Evolutionary conservation across 2,888 invertebrate species (phyloP), one percentile per base, ranked within the genome.

Genomic region (Masnerella sp.): DNA sequence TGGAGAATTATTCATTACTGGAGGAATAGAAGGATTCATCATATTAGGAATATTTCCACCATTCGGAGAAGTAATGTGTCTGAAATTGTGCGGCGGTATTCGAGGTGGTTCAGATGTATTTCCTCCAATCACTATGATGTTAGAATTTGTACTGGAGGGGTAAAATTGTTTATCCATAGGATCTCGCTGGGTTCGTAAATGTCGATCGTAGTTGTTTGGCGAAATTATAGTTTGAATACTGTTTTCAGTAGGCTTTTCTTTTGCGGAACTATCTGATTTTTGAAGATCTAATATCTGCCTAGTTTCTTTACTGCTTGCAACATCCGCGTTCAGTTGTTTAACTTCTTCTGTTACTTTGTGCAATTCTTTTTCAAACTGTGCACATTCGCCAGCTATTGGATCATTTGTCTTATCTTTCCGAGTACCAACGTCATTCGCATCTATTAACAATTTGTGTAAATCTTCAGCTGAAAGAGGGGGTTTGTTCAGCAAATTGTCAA

Each of bases 391-490:
- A 9, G 17, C 18, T 2, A 22, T 47, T 12, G 43, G 40, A 7
- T 56, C 56, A 2, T 8, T 62, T 1, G n/a, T 4, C 11, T 47
- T 54, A 34, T 61, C 40, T 1, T 49, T 58, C 22, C 22, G 22
- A 2, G 2, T 1, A 20, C 1, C 47, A 2, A 32, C 5, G 0
- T 59, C 56, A 28, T n/a, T 54, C 7, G 38, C 14, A 81, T 90
- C 80, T 64, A 84, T 76, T 73, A 88, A 61, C 8, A 85, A 75
- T 36, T 85, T 85, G 0, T 84, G 84, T 15, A 88, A 25, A 54
- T 88, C 88, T 47, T 85, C 85, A 30, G 80, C 81, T 1, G 87
- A 83, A 2, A 88, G 75, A 1, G 87, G 87, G 2, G 86, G 86
- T 25, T 82, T 81, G 0, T 81, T 82, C 0, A 81, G 79, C 0